These are phyloP conservation scores for Selenia dentaria DNA, from an alignment of 2,888 invertebrate genomes.

Conservation along the genomic window DNA sequence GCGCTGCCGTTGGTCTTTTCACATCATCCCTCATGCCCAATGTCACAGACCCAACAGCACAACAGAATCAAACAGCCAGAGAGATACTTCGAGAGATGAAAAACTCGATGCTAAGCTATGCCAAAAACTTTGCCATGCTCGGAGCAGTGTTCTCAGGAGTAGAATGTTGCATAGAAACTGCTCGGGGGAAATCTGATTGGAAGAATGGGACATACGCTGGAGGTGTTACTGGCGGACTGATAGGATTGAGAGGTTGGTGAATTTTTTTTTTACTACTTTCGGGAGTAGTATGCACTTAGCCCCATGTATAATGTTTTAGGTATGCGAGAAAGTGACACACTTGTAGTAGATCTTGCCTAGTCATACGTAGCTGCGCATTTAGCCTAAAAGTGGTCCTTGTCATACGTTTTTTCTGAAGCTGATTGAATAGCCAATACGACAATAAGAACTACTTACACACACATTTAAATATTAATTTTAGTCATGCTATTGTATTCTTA, in stretches of 20 bases:
- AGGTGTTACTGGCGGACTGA: slow-evolving; percentile 96
- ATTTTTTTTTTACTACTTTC: too few relatives aligned
- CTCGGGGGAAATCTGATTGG: slow-evolving; percentile 98
- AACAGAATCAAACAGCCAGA: slow-evolving; percentile 91
- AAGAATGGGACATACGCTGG: slow-evolving; percentile 98
- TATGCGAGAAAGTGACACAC: too few relatives aligned
- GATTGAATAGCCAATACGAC: too few relatives aligned
- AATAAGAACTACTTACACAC: too few relatives aligned
- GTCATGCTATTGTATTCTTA: too few relatives aligned
- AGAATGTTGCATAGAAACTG: slow-evolving; percentile 97
- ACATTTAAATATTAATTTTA: too few relatives aligned
- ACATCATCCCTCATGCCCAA: slow-evolving; percentile 98
- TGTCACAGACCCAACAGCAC: slow-evolving; percentile 86
- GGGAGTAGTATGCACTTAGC: too few relatives aligned
- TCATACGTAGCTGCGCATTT: too few relatives aligned
- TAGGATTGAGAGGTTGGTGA: slow-evolving; percentile 90
- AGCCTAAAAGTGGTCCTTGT: too few relatives aligned
- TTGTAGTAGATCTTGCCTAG: too few relatives aligned
- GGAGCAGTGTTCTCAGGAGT: slow-evolving; percentile 97
- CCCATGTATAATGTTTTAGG: too few relatives aligned
- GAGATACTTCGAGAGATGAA: slow-evolving; percentile 97
- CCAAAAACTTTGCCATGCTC: slow-evolving; percentile 98
- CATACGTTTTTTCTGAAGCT: too few relatives aligned
- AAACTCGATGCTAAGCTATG: slow-evolving; percentile 94
- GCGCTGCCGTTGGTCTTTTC: slow-evolving; percentile 97